A percentile compares a stretch with the other conserved stretches of the same genome.
Conservation (phyloP, 2,888 invertebrate genomes). For the Octodonta nipae region DNA sequence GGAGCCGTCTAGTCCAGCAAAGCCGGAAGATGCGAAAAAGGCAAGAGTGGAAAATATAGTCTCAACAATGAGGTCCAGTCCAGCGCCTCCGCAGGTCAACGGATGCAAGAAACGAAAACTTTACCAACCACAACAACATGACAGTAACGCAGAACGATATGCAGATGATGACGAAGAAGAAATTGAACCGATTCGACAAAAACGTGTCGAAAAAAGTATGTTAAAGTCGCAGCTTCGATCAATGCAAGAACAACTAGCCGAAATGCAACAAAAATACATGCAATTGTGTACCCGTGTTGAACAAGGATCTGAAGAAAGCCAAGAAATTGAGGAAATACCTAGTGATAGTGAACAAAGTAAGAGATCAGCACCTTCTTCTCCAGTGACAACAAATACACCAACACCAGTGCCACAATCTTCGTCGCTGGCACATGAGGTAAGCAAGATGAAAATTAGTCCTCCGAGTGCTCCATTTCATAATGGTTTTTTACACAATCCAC, state of each 20-base stretch:
- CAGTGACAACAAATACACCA: slow-evolving; percentile 37
- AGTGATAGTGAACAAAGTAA: slow-evolving; percentile 53
- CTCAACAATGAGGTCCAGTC: slow-evolving; percentile 81
- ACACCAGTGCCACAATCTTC: slow-evolving; percentile 26
- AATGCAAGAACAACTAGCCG: slow-evolving; percentile 79
- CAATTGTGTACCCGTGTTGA: slow-evolving; percentile 78
- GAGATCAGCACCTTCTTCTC: slow-evolving; percentile 41
- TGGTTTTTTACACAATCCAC: slow-evolving; percentile 35
- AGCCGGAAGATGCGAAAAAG: slow-evolving; percentile 63
- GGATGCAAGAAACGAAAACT: slow-evolving; percentile 92
- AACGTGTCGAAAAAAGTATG: slow-evolving; percentile 74
- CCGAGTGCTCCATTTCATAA: slow-evolving; percentile 36
- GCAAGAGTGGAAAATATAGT: slow-evolving; percentile 92
- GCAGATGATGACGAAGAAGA: slow-evolving; percentile 61
- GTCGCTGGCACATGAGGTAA: slow-evolving; percentile 28
- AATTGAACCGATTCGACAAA: slow-evolving; percentile 66
- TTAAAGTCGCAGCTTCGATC: slow-evolving; percentile 73
- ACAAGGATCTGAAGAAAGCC: slow-evolving; percentile 61
- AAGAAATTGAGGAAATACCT: slow-evolving; percentile 58
- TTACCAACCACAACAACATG: slow-evolving; percentile 90
- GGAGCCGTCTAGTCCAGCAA: slow-evolving; percentile 46
- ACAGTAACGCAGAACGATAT: slow-evolving; percentile 49
- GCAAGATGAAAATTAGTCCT: slow-evolving; percentile 35
- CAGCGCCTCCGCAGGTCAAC: slow-evolving; percentile 69
- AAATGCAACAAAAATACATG: slow-evolving; percentile 83